Percentiles rank a stretch among this genome's conserved stretches.
These are phyloP conservation scores for Luperina nickerlii DNA, from an alignment of 2,888 invertebrate genomes.

Conservation along the genomic window DNA sequence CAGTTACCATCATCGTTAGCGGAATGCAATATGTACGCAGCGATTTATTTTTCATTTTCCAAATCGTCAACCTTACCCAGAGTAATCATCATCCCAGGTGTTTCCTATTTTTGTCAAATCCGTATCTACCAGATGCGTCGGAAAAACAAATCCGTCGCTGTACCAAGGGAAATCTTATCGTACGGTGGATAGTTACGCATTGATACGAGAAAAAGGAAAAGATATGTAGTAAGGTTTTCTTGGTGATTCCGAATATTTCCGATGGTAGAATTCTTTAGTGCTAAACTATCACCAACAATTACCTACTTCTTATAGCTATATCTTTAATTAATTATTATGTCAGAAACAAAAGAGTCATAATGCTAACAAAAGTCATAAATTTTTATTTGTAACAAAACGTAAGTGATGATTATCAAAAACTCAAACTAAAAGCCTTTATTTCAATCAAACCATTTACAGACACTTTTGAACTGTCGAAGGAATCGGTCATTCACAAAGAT, in stretches of 20 bases:
- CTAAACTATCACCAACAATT: too few relatives aligned
- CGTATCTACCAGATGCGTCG: slow-evolving; percentile 32
- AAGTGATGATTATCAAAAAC: neutral
- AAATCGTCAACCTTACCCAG: slow-evolving; percentile 15
- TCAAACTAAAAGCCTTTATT: neutral
- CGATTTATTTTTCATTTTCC: slow-evolving; percentile 15
- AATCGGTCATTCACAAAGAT: neutral
- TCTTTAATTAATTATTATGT: neutral
- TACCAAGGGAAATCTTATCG: slow-evolving; percentile 49
- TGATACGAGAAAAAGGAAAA: slow-evolving; percentile 3
- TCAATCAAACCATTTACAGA: neutral
- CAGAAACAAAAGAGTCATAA: too few relatives aligned
- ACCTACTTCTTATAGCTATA: neutral
- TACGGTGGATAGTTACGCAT: slow-evolving; percentile 17
- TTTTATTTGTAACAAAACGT: neutral
- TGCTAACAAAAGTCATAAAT: neutral
- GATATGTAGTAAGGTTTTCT: neutral
- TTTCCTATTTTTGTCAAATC: slow-evolving; percentile 35
- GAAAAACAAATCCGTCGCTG: slow-evolving; percentile 31
- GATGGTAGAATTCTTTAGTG: neutral
- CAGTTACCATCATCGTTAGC: slow-evolving; percentile 28
- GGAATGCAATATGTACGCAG: slow-evolving; percentile 1
- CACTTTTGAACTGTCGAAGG: neutral
- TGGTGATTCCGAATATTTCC: slow-evolving; percentile 11
- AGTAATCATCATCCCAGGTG: slow-evolving; percentile 7